Percentiles rank a stretch among this genome's conserved stretches.
These are phyloP conservation scores for Plebejus anna DNA, from an alignment of 2,888 invertebrate species.

Conservation along the genomic window DNA sequence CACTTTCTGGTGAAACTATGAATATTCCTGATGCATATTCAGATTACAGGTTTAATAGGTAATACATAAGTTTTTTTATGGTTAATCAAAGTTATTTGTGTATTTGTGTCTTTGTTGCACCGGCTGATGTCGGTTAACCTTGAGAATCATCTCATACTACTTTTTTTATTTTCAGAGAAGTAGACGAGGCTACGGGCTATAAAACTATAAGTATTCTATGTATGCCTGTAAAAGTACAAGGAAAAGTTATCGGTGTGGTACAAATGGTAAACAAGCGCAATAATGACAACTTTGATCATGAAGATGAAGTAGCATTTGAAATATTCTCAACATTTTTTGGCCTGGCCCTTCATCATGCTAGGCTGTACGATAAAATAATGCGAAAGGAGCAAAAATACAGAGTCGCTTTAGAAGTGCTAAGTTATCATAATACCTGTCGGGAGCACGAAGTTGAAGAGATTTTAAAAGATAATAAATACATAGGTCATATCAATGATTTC, in stretches of 20 bases:
- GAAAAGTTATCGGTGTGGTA: constrained; percentile 89
- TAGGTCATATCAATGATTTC: constrained; percentile 76
- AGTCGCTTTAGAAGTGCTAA: constrained; percentile 89
- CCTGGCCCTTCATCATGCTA: constrained; percentile 90
- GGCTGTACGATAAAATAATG: constrained; percentile 89
- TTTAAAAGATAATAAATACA: constrained; percentile 41
- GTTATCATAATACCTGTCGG: constrained; percentile 89
- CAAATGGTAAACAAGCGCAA: constrained; percentile 89
- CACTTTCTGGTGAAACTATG: constrained; percentile 87
- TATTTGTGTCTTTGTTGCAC: too few relatives aligned
- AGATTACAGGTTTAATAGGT: constrained; percentile 86
- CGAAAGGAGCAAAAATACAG: constrained; percentile 90
- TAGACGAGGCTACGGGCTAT: constrained; percentile 84
- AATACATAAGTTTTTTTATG: not conserved
- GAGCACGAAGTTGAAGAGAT: constrained; percentile 82
- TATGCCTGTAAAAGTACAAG: constrained; percentile 92
- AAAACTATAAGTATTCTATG: constrained; percentile 88
- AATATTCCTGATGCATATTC: constrained; percentile 91
- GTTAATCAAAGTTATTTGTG: too few relatives aligned
- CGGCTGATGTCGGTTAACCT: too few relatives aligned
- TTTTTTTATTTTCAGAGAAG: constrained; percentile 61
- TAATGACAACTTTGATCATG: constrained; percentile 76
- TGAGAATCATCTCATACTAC: too few relatives aligned
- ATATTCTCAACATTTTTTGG: constrained; percentile 93
- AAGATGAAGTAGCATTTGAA: constrained; percentile 90